Evolutionary conservation across 2,888 invertebrate species (phyloP).

Genomic region (Cartodere bifasciata): DNA sequence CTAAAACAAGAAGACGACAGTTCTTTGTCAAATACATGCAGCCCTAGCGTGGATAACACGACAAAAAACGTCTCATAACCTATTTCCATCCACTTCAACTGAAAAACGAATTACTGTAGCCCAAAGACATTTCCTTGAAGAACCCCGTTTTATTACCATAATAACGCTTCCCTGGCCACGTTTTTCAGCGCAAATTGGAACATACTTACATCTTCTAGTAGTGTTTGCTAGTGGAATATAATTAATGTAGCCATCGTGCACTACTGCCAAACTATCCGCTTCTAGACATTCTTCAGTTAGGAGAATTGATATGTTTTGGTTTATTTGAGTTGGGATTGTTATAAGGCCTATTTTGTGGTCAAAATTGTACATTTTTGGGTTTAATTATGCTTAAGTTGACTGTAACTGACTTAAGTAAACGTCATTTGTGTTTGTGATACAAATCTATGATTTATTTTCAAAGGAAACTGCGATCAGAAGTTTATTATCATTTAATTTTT

Average conservation of each 20-base stretch:
- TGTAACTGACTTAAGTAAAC: no score
- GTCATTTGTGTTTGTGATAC: no score
- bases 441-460: no score
- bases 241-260: constrained; percentile 22
- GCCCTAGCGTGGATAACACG: constrained; percentile 21
- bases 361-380: constrained; percentile 14
- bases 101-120: constrained; percentile 2
- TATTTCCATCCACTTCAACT: constrained; percentile 24
- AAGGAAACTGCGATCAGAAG: no score
- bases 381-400: no score
- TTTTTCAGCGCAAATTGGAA: constrained; percentile 18
- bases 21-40: constrained; percentile 23
- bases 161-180: constrained; percentile 19
- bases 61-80: constrained; percentile 19
- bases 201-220: constrained; percentile 19
- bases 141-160: no score
- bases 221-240: constrained; percentile 20
- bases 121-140: neutral
- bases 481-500: constrained; percentile 1
- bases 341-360: constrained; percentile 16
- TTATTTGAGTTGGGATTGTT: constrained; percentile 18
- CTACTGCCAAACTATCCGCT: constrained; percentile 19
- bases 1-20: no score
- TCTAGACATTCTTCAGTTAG: constrained; percentile 16
- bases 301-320: constrained; percentile 20